Percentiles rank a stretch among this genome's conserved stretches.
Evolutionary conservation across 2,113 vertebrate genomes (phyloP).

Genomic region (Microtus richardsoni): DNA sequence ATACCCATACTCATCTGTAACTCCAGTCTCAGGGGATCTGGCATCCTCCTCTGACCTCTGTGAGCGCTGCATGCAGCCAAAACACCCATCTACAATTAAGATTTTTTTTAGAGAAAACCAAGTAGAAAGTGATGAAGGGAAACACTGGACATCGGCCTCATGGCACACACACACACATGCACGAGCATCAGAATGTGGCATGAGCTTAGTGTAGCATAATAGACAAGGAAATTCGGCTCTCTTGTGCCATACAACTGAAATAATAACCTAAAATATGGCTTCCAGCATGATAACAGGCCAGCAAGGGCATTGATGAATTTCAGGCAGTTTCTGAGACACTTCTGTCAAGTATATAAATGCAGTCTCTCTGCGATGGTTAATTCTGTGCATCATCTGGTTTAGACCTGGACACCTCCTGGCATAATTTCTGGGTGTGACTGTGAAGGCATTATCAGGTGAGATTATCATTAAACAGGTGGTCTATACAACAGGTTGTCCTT

Average conservation of each 20-base stretch:
- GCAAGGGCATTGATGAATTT: not conserved
- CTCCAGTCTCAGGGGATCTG: not conserved
- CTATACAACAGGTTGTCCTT: too few species aligned
- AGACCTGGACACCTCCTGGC: too few species aligned
- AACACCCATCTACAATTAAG: not conserved
- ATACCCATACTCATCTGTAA: not conserved
- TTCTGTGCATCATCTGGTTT: not conserved
- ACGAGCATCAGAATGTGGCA: accelerated
- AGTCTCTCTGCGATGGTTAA: not conserved
- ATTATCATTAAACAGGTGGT: not conserved
- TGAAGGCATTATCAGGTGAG: not conserved
- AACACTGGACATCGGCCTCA: not conserved
- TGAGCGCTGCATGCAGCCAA: not conserved
- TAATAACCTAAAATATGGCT: not conserved
- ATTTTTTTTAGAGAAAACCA: not conserved
- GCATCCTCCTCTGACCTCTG: not conserved
- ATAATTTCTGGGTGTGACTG: not conserved
- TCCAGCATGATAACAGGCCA: not conserved
- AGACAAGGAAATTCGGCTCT: not conserved
- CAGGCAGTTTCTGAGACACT: not conserved
- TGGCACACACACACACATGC: not conserved
- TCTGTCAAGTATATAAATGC: not conserved
- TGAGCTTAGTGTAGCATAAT: not conserved
- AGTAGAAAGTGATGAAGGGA: not conserved
- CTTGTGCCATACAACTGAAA: not conserved